Percentiles rank a stretch among this genome's conserved stretches.
These are phyloP conservation scores for Napeogenes sylphis DNA, from an alignment of 2,888 invertebrate genomes.

Conservation along the genomic window DNA sequence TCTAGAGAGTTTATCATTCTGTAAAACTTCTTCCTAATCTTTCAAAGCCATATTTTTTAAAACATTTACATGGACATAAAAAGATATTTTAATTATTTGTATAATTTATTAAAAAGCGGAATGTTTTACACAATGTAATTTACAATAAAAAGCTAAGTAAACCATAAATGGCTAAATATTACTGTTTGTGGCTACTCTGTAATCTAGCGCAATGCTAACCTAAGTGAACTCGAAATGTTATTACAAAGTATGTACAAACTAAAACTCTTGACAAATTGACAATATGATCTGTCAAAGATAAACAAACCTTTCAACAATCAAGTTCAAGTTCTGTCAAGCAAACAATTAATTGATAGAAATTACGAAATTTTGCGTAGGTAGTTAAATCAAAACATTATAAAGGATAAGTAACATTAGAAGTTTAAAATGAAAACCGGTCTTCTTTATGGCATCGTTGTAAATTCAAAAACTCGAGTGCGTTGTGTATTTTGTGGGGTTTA, in stretches of 20 bases:
- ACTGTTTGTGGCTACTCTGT: too few relatives aligned
- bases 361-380: conserved; percentile 31
- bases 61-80: too few relatives aligned
- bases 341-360: conserved; percentile 25
- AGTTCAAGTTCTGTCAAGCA: conserved; percentile 17
- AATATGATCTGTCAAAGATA: not conserved
- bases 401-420: not conserved
- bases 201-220: too few relatives aligned
- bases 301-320: conserved; percentile 25
- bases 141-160: too few relatives aligned
- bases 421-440: conserved; percentile 54
- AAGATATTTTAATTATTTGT: too few relatives aligned
- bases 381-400: not conserved
- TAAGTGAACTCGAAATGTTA: not conserved
- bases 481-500: conserved; percentile 59
- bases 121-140: too few relatives aligned
- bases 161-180: too few relatives aligned
- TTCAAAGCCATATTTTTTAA: too few relatives aligned
- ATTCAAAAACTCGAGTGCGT: conserved; percentile 56
- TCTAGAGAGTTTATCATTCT: too few relatives aligned
- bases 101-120: too few relatives aligned
- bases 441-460: conserved; percentile 50
- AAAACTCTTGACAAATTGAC: conserved; percentile 1
- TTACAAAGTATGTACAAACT: not conserved
- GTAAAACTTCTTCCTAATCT: too few relatives aligned